phyloP scores from a whole-genome alignment of 2,797 vertebrate species.

The Gambelia wislizenii region DNA sequence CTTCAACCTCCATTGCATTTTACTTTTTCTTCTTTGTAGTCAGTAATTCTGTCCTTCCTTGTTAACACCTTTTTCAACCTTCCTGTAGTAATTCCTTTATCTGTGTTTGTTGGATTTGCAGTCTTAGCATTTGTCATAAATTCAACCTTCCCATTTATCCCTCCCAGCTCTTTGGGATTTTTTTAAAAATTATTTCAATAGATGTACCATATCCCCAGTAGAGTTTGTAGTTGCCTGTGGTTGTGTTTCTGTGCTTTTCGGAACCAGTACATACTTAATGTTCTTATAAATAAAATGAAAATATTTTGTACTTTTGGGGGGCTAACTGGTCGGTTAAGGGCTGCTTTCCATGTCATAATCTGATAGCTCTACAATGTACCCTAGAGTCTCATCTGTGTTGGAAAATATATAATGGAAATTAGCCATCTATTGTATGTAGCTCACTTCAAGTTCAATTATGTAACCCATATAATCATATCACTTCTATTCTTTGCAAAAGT shows the following conservation, averaged over 20 bases:
- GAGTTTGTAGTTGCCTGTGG: neutral
- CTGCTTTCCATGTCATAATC: neutral
- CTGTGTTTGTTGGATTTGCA: conserved; percentile 21
- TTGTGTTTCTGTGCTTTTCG: neutral
- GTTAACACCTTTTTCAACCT: neutral
- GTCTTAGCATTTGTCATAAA: neutral
- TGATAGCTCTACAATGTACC: neutral
- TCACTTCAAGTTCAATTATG: neutral
- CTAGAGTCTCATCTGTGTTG: neutral
- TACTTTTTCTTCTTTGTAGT: neutral
- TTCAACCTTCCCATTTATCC: neutral
- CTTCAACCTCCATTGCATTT: accelerated
- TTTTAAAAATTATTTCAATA: neutral
- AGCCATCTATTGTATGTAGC: neutral
- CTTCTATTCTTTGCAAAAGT: neutral
- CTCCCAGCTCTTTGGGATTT: conserved; percentile 17
- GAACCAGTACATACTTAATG: neutral
- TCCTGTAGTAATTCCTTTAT: neutral
- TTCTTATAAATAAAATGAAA: conserved; percentile 41
- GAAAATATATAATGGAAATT: neutral
- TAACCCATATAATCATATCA: neutral
- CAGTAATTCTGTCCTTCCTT: neutral
- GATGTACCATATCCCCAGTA: neutral
- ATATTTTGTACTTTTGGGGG: conserved; percentile 19
- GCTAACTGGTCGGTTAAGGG: conserved; percentile 10